phyloP scores from a whole-genome alignment of 2,888 invertebrate genomes.

The Trilocha varians region DNA sequence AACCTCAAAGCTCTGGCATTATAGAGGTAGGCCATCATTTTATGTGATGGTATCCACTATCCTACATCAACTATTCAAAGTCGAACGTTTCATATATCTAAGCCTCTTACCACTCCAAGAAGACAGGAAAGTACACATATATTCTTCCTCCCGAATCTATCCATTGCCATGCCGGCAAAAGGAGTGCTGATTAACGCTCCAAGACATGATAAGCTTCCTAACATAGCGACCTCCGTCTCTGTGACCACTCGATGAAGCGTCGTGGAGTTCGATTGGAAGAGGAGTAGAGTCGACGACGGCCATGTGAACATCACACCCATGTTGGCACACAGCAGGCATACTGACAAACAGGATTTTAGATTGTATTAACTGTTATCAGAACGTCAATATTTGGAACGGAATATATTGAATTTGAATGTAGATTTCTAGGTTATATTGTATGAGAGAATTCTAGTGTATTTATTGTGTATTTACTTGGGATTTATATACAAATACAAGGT shows the following conservation, averaged over 20 bases:
- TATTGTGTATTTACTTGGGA: too few species aligned
- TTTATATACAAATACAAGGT: too few species aligned
- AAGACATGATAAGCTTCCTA: conserved; percentile 31
- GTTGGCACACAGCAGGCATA: conserved; percentile 4
- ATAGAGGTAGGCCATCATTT: too few species aligned
- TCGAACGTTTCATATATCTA: too few species aligned
- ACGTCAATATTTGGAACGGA: too few species aligned
- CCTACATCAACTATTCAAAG: too few species aligned
- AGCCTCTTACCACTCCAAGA: conserved; percentile 25
- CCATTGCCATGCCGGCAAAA: conserved; percentile 16
- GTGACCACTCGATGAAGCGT: conserved; percentile 12
- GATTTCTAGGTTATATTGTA: too few species aligned
- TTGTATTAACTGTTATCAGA: too few species aligned
- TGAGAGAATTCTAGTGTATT: too few species aligned
- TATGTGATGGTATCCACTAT: too few species aligned
- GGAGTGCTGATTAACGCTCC: conserved; percentile 29
- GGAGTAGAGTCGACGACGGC: conserved; percentile 40
- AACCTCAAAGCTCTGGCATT: too few species aligned
- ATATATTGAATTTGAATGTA: too few species aligned
- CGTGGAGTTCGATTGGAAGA: conserved; percentile 35
- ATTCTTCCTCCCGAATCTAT: conserved; percentile 25
- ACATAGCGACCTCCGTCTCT: conserved; percentile 28
- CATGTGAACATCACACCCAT: conserved; percentile 42
- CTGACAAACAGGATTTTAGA: background rate
- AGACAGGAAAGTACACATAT: conserved; percentile 19